These are phyloP conservation scores for Polydrusus tereticollis DNA, from an alignment of 2,888 invertebrate species.

Conservation along the genomic window DNA sequence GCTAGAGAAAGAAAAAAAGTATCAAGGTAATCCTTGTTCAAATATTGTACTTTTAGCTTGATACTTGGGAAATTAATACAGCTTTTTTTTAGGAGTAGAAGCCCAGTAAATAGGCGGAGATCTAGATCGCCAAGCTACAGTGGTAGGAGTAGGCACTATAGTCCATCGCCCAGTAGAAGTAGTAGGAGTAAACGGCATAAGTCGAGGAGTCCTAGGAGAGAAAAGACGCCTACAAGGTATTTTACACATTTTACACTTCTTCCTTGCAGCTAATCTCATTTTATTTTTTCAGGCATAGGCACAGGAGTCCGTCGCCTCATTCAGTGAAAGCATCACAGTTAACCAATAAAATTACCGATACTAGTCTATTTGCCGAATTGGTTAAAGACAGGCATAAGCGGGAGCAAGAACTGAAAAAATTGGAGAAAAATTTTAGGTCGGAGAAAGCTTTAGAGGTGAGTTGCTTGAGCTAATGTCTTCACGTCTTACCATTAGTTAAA, in stretches of 20 bases:
- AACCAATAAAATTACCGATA: slow-evolving; percentile 88
- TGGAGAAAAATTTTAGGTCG: slow-evolving; percentile 65
- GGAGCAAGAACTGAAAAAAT: slow-evolving; percentile 79
- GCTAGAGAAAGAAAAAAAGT: slow-evolving; percentile 64
- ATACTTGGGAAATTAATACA: neutral
- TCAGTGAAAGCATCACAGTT: slow-evolving; percentile 72
- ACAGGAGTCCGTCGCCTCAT: slow-evolving; percentile 65
- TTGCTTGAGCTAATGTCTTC: no score
- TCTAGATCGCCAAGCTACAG: slow-evolving; percentile 68
- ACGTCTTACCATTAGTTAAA: no score
- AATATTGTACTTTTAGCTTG: neutral
- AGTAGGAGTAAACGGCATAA: slow-evolving; percentile 67
- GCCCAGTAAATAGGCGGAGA: slow-evolving; percentile 72
- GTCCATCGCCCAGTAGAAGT: slow-evolving; percentile 63
- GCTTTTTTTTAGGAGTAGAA: slow-evolving; percentile 70
- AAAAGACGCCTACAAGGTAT: slow-evolving; percentile 56
- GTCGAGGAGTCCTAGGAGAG: slow-evolving; percentile 68
- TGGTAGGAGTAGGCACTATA: slow-evolving; percentile 68
- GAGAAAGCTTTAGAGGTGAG: slow-evolving; percentile 43
- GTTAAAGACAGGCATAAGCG: slow-evolving; percentile 88
- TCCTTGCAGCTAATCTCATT: neutral
- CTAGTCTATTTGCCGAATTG: slow-evolving; percentile 90
- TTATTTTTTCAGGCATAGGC: slow-evolving; percentile 54
- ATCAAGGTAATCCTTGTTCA: slow-evolving; percentile 20
- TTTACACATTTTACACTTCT: neutral